These are phyloP conservation scores for Helicoverpa assulta DNA, from an alignment of 2,888 invertebrate genomes.

Conservation along the genomic window DNA sequence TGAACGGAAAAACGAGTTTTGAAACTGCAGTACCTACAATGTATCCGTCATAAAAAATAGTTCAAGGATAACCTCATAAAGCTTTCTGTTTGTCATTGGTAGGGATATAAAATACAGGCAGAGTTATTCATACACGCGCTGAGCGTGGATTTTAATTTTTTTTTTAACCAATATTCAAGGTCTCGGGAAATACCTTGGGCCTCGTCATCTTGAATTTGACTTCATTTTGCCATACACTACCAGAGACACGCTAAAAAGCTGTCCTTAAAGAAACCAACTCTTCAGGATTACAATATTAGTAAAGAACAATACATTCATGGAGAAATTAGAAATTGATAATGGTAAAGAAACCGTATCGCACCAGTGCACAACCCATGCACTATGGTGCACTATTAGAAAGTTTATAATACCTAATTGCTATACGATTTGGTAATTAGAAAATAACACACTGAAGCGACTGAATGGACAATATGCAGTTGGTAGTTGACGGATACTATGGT, in stretches of 20 bases:
- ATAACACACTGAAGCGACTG: conserved; percentile 58
- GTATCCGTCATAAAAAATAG: neutral
- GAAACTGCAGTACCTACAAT: neutral
- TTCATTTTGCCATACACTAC: too few relatives aligned
- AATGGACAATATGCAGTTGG: conserved; percentile 53
- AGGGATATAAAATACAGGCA: neutral
- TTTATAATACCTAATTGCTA: conserved; percentile 54
- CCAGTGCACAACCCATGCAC: conserved; percentile 36
- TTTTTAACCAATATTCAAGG: too few relatives aligned
- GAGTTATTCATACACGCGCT: neutral
- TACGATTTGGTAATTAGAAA: conserved; percentile 67
- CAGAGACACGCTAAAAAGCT: too few relatives aligned
- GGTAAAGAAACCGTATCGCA: conserved; percentile 23
- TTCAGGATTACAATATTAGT: too few relatives aligned
- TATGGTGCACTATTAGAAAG: conserved; percentile 59
- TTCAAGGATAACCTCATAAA: neutral
- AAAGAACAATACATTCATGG: neutral
- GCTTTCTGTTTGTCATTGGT: neutral
- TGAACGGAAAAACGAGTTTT: neutral
- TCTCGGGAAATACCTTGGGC: too few relatives aligned
- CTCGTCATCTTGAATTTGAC: too few relatives aligned
- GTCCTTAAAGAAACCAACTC: too few relatives aligned
- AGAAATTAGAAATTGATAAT: conserved; percentile 26
- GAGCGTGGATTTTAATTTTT: too few relatives aligned
- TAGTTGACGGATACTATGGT: conserved; percentile 23